These are phyloP conservation scores for Trididemnum miniatum DNA, from an alignment of 23 tunicate species.

Conservation along the genomic window DNA sequence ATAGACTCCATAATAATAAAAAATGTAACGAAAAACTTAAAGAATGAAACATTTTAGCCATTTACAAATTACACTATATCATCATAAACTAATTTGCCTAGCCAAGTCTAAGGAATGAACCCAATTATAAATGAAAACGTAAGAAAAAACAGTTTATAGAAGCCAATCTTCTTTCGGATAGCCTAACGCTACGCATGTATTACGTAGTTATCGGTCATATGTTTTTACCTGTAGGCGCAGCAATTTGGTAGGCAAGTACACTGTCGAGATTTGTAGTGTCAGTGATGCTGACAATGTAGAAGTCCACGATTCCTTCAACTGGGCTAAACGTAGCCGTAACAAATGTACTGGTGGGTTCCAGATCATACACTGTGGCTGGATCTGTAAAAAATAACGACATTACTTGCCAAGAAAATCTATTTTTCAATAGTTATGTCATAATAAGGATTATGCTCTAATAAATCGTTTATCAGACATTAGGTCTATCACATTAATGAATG, in stretches of 20 bases:
- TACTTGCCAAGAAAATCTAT: no score
- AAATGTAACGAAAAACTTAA: no score
- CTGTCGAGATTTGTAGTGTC: neutral
- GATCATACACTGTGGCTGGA: conserved; percentile 9
- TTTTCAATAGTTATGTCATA: no score
- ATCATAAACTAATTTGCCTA: no score
- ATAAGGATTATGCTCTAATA: no score
- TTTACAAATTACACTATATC: no score
- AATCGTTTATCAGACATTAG: no score
- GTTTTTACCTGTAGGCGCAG: conserved; percentile 1
- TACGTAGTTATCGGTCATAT: neutral
- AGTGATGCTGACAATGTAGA: conserved; percentile 21
- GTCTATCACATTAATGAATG: no score
- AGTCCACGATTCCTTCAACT: conserved; percentile 34
- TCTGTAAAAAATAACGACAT: conserved; percentile 28
- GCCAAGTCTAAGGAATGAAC: neutral
- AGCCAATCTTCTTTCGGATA: neutral
- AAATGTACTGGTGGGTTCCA: neutral
- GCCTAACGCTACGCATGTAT: neutral
- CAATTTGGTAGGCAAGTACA: neutral
- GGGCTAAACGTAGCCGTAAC: conserved; percentile 26
- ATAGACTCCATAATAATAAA: neutral
- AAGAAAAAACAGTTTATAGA: neutral
- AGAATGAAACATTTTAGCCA: no score
- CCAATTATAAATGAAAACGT: neutral